phyloP scores from a whole-genome alignment of 2,797 vertebrate species.

The Scolopax bukidnonensis region DNA sequence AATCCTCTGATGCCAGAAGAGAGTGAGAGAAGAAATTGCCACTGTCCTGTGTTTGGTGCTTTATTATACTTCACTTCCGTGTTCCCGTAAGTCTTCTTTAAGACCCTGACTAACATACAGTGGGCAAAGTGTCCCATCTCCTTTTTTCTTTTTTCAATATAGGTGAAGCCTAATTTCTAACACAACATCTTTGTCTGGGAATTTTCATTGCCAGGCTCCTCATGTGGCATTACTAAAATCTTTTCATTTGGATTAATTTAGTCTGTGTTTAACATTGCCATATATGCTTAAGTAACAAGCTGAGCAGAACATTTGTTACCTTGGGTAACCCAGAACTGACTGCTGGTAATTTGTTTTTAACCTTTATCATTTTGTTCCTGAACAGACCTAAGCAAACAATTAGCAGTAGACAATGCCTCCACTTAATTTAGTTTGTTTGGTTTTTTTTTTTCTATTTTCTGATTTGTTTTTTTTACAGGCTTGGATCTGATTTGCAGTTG shows the following conservation, averaged over 20 bases:
- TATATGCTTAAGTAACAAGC: neutral
- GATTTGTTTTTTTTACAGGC: neutral
- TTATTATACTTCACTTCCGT: neutral
- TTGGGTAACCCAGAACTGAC: neutral
- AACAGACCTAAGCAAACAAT: slow-evolving; percentile 8
- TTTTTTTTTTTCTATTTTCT: neutral
- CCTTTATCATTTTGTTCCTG: neutral
- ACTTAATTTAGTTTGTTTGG: neutral
- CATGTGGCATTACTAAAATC: neutral
- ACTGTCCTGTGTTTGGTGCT: neutral
- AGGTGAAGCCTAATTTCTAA: neutral
- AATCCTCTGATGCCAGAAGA: neutral
- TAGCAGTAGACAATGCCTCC: neutral
- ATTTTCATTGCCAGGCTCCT: neutral
- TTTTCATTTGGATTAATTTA: neutral
- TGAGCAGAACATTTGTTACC: neutral
- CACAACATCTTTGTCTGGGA: neutral
- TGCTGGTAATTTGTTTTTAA: neutral
- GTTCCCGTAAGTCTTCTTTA: neutral
- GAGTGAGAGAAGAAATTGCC: neutral
- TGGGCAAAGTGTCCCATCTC: neutral
- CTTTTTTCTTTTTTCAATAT: neutral
- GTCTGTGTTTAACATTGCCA: neutral
- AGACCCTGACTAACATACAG: neutral
- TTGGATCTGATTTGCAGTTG: neutral